These are phyloP conservation scores for Pterophyllum scalare DNA, from an alignment of 2,113 vertebrate species.

Conservation along the genomic window DNA sequence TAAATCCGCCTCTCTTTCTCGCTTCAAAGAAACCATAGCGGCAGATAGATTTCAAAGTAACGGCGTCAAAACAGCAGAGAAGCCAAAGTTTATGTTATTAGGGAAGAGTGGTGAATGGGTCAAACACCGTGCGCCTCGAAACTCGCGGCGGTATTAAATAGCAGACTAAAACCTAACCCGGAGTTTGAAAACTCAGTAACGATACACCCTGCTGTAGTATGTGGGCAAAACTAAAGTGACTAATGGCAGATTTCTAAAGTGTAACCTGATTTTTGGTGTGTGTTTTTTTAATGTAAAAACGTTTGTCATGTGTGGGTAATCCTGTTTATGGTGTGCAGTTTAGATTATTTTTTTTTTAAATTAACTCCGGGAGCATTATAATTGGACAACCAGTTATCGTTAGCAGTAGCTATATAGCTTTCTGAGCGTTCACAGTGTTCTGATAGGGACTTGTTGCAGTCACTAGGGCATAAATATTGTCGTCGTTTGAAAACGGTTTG, in stretches of 20 bases:
- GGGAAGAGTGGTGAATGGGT: slow-evolving; percentile 24
- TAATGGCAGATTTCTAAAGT: background rate
- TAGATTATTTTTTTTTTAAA: background rate
- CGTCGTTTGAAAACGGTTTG: background rate
- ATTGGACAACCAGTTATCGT: slow-evolving; percentile 62
- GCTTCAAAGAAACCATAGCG: slow-evolving; percentile 79
- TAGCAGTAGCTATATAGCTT: slow-evolving; percentile 55
- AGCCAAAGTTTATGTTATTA: background rate
- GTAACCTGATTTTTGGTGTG: background rate
- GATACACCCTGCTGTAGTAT: background rate
- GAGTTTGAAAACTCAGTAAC: slow-evolving; percentile 29
- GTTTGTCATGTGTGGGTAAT: background rate
- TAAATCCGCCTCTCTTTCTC: slow-evolving; percentile 77
- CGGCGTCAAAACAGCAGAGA: background rate
- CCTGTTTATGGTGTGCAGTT: background rate
- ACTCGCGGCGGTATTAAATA: slow-evolving; percentile 50
- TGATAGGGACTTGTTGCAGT: slow-evolving; percentile 12
- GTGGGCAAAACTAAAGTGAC: background rate
- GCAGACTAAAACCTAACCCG: slow-evolving; percentile 50
- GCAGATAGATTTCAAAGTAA: background rate
- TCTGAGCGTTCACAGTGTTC: slow-evolving; percentile 47
- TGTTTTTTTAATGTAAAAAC: background rate
- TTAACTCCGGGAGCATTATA: slow-evolving; percentile 47
- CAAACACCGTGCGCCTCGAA: slow-evolving; percentile 29
- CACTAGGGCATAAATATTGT: background rate